Percentiles rank a stretch among this genome's conserved stretches.
Evolutionary conservation across 2,888 invertebrate genomes (phyloP).

Genomic region (Lamproptera curius): DNA sequence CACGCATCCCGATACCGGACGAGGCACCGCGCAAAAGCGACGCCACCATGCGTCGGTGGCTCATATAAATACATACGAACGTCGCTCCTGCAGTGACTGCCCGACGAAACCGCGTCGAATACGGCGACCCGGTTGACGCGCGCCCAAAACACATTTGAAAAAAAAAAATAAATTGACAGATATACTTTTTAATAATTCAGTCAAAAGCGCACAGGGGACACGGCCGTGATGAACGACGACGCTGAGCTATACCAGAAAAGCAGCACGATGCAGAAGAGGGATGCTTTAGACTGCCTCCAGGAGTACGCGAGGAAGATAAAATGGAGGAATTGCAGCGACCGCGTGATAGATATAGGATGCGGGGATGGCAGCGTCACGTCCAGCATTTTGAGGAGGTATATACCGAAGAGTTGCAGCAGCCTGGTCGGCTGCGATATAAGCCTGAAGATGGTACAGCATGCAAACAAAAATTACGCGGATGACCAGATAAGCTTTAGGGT

Average conservation of each 20-base stretch:
- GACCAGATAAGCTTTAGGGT: constrained; percentile 64
- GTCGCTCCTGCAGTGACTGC: constrained; percentile 48
- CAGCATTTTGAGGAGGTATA: constrained; percentile 76
- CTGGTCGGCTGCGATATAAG: constrained; percentile 84
- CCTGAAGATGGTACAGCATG: constrained; percentile 83
- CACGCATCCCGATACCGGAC: constrained; percentile 18
- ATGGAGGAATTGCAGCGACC: constrained; percentile 67
- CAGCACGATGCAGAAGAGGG: constrained; percentile 82
- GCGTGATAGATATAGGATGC: constrained; percentile 84
- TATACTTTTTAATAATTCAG: constrained; percentile 27
- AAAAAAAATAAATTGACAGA: constrained; percentile 20
- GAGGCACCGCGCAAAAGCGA: constrained; percentile 33
- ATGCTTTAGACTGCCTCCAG: constrained; percentile 77
- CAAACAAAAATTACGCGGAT: constrained; percentile 71
- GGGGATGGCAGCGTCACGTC: constrained; percentile 85
- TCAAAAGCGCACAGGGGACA: constrained; percentile 1
- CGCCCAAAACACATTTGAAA: constrained; percentile 30
- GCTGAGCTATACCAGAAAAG: constrained; percentile 83
- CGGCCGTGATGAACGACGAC: constrained; percentile 72
- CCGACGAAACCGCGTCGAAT: constrained; percentile 56
- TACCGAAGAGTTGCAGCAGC: constrained; percentile 74
- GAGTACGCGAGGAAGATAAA: constrained; percentile 79
- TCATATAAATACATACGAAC: constrained; percentile 63
- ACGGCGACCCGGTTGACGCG: constrained; percentile 50
- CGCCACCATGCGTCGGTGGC: constrained; percentile 39